A percentile compares a stretch with the other conserved stretches of the same genome.
phyloP scores from a whole-genome alignment of 2,888 invertebrate species.

The Melieria picta region DNA sequence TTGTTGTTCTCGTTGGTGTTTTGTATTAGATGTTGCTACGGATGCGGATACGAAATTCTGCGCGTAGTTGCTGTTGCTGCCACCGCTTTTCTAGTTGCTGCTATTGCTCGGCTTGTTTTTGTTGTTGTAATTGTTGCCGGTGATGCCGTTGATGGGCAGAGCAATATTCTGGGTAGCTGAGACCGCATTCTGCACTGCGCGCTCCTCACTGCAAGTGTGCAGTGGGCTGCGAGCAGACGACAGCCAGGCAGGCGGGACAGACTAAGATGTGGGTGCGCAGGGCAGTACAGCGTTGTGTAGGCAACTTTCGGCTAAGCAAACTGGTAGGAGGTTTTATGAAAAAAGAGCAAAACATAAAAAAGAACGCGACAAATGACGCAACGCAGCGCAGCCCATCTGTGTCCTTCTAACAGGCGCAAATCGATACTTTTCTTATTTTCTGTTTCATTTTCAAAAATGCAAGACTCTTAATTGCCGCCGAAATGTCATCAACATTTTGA shows the following conservation, averaged over 20 bases:
- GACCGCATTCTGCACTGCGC: neutral
- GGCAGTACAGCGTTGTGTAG: neutral
- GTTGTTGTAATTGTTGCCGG: conserved; percentile 22
- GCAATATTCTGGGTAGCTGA: conserved; percentile 27
- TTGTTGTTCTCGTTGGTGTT: conserved; percentile 32
- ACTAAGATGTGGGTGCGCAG: neutral
- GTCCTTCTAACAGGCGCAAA: conserved; percentile 35
- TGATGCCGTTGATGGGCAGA: conserved; percentile 10
- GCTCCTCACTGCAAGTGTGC: conserved; percentile 6
- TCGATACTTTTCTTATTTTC: conserved; percentile 47
- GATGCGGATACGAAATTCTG: conserved; percentile 48
- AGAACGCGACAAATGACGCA: neutral
- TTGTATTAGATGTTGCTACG: conserved; percentile 41
- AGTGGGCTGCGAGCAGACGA: neutral
- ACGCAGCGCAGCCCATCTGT: neutral
- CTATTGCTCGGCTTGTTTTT: conserved; percentile 46
- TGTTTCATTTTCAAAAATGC: conserved; percentile 18
- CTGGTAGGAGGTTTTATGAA: neutral
- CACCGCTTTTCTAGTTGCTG: conserved; percentile 54
- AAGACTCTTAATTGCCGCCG: no score
- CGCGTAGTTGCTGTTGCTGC: conserved; percentile 36
- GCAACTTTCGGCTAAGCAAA: neutral
- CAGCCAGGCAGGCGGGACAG: neutral
- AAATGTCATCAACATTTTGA: no score
- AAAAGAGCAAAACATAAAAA: neutral